These are phyloP conservation scores for Catostylus mosaicus DNA, from an alignment of 30 jellyfish, hydroid and myxozoan species.

Conservation along the genomic window DNA sequence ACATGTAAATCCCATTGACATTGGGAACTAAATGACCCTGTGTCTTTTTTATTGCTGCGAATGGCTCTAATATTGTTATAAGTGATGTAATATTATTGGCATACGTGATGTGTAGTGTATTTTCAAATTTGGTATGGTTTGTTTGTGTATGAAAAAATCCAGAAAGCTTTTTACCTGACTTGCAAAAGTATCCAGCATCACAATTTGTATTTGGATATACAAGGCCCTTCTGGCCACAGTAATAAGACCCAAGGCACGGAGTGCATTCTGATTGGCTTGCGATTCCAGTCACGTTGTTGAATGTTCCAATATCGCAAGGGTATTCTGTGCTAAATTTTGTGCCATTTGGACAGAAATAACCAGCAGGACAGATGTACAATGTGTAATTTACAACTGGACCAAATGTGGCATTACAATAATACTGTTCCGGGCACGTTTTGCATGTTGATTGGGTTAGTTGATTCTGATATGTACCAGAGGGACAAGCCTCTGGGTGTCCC, in stretches of 20 bases:
- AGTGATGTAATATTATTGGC: too few relatives aligned
- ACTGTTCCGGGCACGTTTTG: conserved; percentile 85
- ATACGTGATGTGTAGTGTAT: too few relatives aligned
- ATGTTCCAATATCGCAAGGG: conserved; percentile 93
- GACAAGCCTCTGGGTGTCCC: conserved; percentile 89
- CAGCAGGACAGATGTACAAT: conserved; percentile 81
- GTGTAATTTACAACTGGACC: conserved; percentile 92
- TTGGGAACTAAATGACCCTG: too few relatives aligned
- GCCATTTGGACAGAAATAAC: conserved; percentile 92
- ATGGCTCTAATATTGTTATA: too few relatives aligned
- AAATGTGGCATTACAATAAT: conserved; percentile 88
- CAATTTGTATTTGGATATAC: conserved; percentile 87
- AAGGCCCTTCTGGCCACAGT: conserved; percentile 92
- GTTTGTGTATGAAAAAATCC: background rate
- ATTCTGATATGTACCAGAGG: conserved; percentile 91
- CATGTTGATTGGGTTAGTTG: conserved; percentile 70
- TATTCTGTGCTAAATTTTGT: conserved; percentile 72
- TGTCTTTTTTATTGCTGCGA: too few relatives aligned
- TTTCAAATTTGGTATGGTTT: too few relatives aligned
- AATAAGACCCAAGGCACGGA: conserved; percentile 93
- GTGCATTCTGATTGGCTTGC: conserved; percentile 83
- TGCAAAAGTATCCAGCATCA: conserved; percentile 90
- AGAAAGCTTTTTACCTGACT: conserved; percentile 65
- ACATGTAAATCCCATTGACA: too few relatives aligned
- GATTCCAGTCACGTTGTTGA: conserved; percentile 85